Evolutionary conservation across 1,140 invertebrate genomes (phyloP), one percentile per base, ranked within the genome.

Genomic region (Leguminivora glycinivorella): DNA sequence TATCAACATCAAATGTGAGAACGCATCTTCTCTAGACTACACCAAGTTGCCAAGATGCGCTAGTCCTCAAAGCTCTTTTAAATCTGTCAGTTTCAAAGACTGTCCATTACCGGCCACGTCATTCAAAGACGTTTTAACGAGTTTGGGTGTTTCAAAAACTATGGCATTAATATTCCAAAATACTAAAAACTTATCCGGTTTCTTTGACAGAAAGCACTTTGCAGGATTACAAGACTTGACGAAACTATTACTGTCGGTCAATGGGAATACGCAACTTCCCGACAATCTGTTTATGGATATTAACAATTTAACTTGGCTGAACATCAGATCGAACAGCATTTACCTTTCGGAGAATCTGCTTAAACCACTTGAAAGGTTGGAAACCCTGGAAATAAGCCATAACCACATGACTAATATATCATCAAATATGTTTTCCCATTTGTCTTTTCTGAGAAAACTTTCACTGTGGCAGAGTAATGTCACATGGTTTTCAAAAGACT

Each of bases 381-480:
- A 93, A 71, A 92, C 92, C 56, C 90, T 95, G 29, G 94, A 95
- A 77, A 85, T 95, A 68, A 94, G 93, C 40, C 88, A 92, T 67
- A 95, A 95, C 76, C 92, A 93, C 60, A 80, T 95, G 75, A 87
- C 82, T 4, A 87, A 90, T 76, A 83, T 95, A 73, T 92, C 93
- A 14, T 87, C 87, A 2, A 93, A 92, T 12, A 84, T 94, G 43
- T 95, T 95, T 76, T 85, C 90, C 47, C 92, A 94, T 81, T 88
- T 95, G 73, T 88, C 87, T 24, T 92, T 93, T 68, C 77, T 95
- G 40, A 84, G 86, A 70, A 91, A 92, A 29, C 79, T 95, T 38
- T 94, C 94, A 71, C 78, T 95, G 29, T 94, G 94, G 94, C 92
- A 92, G 75, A 95, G 95, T 76, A 92, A 92, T 70, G 84, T 95